Evolutionary conservation across 2,888 invertebrate genomes (phyloP).

Genomic region (Shargacucullia verbasci): DNA sequence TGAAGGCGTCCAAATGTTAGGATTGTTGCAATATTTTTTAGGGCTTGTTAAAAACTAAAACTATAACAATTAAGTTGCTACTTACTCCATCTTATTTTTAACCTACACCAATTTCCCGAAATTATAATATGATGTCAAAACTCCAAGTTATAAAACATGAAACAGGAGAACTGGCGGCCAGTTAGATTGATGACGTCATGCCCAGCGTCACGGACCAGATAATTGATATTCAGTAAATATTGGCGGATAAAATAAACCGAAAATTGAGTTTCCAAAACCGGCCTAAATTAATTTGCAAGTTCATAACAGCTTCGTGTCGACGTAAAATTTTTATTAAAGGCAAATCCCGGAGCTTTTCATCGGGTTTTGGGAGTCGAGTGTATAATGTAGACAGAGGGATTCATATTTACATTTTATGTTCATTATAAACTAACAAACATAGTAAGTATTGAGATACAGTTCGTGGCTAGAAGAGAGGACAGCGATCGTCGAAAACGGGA

Average conservation of each 20-base stretch:
- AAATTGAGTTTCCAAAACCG: constrained; percentile 86
- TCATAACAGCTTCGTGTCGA: constrained; percentile 82
- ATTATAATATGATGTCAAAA: constrained; percentile 34
- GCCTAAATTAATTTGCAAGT: constrained; percentile 88
- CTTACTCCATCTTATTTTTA: constrained; percentile 18
- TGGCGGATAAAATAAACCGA: constrained; percentile 86
- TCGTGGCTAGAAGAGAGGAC: no score
- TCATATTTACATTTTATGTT: constrained; percentile 17
- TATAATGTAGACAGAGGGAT: no score
- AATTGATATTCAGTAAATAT: constrained; percentile 88
- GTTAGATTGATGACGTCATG: constrained; percentile 72
- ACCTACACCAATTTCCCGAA: constrained; percentile 31
- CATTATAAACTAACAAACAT: no score
- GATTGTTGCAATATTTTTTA: no score
- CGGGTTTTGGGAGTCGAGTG: constrained; percentile 61
- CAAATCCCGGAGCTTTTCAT: constrained; percentile 70
- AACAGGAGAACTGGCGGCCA: constrained; percentile 61
- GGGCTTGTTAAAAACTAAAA: no score
- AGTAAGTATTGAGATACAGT: no score
- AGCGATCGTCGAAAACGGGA: no score
- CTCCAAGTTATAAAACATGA: constrained; percentile 37
- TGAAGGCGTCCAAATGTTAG: no score
- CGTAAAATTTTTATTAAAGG: constrained; percentile 82
- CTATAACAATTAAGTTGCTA: no score
- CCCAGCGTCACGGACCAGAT: constrained; percentile 68